A percentile compares a stretch with the other conserved stretches of the same genome.
Conservation (phyloP, 2,888 invertebrate genomes). For the Dynastes tityus region DNA sequence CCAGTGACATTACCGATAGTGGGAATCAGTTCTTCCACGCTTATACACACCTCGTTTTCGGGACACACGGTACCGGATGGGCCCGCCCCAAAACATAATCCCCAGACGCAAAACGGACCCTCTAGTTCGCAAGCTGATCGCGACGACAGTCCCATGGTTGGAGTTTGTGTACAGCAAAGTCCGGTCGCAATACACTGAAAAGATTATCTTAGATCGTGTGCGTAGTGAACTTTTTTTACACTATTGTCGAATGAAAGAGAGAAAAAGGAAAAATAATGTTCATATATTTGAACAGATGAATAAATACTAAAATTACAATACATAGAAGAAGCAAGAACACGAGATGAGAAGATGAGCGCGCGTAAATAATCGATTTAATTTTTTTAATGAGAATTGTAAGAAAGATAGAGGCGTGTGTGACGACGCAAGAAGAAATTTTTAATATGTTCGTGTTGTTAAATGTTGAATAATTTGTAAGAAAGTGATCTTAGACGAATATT, state of each 20-base stretch:
- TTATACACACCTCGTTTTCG: constrained; percentile 68
- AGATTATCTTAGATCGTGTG: constrained; percentile 30
- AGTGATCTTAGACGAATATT: constrained; percentile 43
- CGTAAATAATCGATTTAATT: constrained; percentile 31
- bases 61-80: constrained; percentile 67
- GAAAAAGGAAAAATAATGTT: constrained; percentile 7
- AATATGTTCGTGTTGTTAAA: constrained; percentile 53
- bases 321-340: constrained; percentile 6
- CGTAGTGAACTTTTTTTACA: constrained; percentile 41
- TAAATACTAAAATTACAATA: constrained; percentile 22
- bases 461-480: constrained; percentile 51
- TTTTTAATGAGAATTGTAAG: constrained; percentile 26
- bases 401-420: constrained; percentile 27
- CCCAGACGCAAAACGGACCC: constrained; percentile 62
- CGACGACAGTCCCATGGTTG: constrained; percentile 88
- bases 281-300: constrained; percentile 31
- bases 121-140: constrained; percentile 71
- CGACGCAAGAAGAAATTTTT: constrained; percentile 42
- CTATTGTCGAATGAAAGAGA: constrained; percentile 26
- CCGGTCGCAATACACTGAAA: constrained; percentile 91
- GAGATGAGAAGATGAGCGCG: constrained; percentile 19
- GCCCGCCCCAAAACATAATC: constrained; percentile 59
- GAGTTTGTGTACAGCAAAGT: constrained; percentile 92
- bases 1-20: constrained; percentile 67
- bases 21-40: constrained; percentile 69